Evolutionary conservation across 2,113 vertebrate genomes (phyloP), one percentile per base, ranked within the genome.

Genomic region (Anolis sagrei): DNA sequence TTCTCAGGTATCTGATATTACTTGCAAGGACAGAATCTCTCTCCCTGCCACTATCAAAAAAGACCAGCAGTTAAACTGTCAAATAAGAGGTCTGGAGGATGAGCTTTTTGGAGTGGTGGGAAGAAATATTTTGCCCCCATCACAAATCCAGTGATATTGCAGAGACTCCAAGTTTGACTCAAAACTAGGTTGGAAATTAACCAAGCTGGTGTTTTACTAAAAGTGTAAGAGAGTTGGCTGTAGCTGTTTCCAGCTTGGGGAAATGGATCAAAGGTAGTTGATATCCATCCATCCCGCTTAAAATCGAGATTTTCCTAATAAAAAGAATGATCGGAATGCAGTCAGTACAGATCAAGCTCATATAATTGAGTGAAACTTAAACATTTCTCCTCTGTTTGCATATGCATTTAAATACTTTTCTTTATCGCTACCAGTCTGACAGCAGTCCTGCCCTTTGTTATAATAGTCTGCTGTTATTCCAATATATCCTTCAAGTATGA

Each of bases 391-490:
- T 89, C 7, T 29, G 44, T 4, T 48, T 76, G 66, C 75, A 82
- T 86, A 92, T 86, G 91, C 86, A 80, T 80, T 84, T 82, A 86
- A 0, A 81, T 44, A 44, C 39, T 88, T 93, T 93, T 77, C 82
- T 83, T 80, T 86, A 87, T 82, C 62, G 83, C 85, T 88, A 58
- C 4, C 88, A 62, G 44, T 91, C 72, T 88, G 54, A 92, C 66
- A 93, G 87, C 92, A 93, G 88, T 84, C 25, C 6, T 81, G 81
- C 61, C 92, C 91, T 90, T 88, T 49, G 85, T 80, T 90, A 90
- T 92, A 90, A 90, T 89, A 83, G 88, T 91, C 90, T 91, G 89
- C 84, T 89, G 90, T 92, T 89, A 91, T 94, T 91, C 92, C 92
- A 91, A 93, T 92, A 91, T 89, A 87, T 76, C 74, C 86, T 54